A percentile compares a stretch with the other conserved stretches of the same genome.
Evolutionary conservation across 1,140 invertebrate species (phyloP).

Genomic region (Drosophila cardini): DNA sequence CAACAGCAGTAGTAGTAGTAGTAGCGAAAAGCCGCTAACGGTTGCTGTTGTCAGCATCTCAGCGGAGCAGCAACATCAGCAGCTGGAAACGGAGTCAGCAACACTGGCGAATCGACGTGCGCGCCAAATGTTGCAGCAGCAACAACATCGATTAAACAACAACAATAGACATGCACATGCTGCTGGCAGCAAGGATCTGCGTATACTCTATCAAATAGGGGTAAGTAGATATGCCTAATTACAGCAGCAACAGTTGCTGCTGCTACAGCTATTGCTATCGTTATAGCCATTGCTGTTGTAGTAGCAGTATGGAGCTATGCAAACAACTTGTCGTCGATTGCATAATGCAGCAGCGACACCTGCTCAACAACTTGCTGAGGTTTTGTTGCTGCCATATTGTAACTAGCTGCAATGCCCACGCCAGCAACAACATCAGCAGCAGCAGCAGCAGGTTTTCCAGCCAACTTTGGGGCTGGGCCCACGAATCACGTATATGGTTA

Average conservation of each 20-base stretch:
- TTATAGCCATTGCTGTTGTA: neutral
- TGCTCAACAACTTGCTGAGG: slow-evolving; percentile 56
- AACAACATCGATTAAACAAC: slow-evolving; percentile 55
- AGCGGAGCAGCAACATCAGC: slow-evolving; percentile 23
- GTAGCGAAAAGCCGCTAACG: slow-evolving; percentile 42
- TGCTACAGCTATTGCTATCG: slow-evolving; percentile 1
- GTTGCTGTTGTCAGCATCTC: slow-evolving; percentile 71
- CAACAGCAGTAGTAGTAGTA: slow-evolving; percentile 26
- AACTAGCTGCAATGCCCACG: slow-evolving; percentile 66
- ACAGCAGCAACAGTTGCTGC: slow-evolving; percentile 40
- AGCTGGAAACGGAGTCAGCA: slow-evolving; percentile 33
- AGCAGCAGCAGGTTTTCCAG: slow-evolving; percentile 59
- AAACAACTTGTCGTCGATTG: slow-evolving; percentile 66
- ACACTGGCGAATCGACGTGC: slow-evolving; percentile 50
- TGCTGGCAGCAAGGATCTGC: slow-evolving; percentile 59
- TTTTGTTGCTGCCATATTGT: slow-evolving; percentile 62
- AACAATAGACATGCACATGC: slow-evolving; percentile 51
- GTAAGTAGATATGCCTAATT: slow-evolving; percentile 69
- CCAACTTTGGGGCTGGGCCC: slow-evolving; percentile 60
- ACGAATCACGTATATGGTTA: slow-evolving; percentile 37
- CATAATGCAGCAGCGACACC: slow-evolving; percentile 78
- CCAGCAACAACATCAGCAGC: slow-evolving; percentile 54
- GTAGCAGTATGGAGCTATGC: slow-evolving; percentile 64
- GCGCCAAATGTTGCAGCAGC: slow-evolving; percentile 73
- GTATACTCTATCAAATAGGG: slow-evolving; percentile 83